Conservation (phyloP, 2,113 vertebrate species). For the Corythaixoides concolor region DNA sequence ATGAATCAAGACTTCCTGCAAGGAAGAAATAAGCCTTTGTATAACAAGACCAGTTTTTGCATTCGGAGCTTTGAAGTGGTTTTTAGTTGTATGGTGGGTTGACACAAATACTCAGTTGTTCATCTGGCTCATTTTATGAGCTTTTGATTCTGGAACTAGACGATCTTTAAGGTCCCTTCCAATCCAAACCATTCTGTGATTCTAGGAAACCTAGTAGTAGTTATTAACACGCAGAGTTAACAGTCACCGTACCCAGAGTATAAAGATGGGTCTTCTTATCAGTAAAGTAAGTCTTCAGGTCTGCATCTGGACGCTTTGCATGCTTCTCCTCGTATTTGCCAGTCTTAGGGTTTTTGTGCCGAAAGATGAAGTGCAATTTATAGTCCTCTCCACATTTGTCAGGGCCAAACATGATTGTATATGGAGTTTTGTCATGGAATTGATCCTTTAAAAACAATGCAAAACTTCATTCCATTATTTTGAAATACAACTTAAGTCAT, state of each 20-base stretch:
- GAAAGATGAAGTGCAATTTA: constrained; percentile 98
- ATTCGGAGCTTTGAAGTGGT: background rate
- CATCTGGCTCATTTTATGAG: background rate
- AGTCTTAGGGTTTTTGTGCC: constrained; percentile 94
- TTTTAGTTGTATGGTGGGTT: background rate
- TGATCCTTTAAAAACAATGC: constrained; percentile 80
- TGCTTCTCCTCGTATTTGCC: constrained; percentile 95
- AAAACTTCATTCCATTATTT: background rate
- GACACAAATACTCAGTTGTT: background rate
- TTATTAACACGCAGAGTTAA: background rate
- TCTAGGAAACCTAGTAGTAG: background rate
- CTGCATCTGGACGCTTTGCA: constrained; percentile 90
- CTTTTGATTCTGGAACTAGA: background rate
- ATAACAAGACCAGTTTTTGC: background rate
- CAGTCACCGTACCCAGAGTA: constrained; percentile 79
- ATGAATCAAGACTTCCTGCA: background rate
- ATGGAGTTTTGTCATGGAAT: constrained; percentile 94
- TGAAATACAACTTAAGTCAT: background rate
- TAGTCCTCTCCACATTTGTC: constrained; percentile 99
- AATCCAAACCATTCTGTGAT: too few species aligned
- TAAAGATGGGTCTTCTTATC: constrained; percentile 98
- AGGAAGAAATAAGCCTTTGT: background rate
- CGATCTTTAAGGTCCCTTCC: too few species aligned
- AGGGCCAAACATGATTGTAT: constrained; percentile 99
- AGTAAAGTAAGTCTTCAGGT: constrained; percentile 92